phyloP scores from a whole-genome alignment of 2,888 invertebrate genomes.

The Camponotus fellah region DNA sequence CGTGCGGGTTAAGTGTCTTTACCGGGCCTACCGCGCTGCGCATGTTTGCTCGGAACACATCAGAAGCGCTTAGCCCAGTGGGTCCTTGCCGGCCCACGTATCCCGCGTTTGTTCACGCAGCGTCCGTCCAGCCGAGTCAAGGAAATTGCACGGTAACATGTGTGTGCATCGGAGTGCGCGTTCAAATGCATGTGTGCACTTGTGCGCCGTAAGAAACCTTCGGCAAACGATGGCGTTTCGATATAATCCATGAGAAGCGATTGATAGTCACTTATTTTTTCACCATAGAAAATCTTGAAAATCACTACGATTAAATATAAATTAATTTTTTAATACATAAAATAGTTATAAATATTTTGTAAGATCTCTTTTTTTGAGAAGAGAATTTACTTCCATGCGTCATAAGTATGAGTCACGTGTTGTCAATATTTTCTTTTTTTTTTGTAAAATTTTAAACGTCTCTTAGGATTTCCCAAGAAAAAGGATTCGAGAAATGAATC shows the following conservation, averaged over 20 bases:
- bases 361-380: background rate
- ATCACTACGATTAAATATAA: background rate
- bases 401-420: background rate
- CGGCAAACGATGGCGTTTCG: conserved; percentile 41
- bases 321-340: background rate
- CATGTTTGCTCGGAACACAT: conserved; percentile 78
- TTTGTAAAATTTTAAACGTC: background rate
- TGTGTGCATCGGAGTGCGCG: conserved; percentile 4
- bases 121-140: conserved; percentile 29
- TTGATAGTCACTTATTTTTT: conserved; percentile 10
- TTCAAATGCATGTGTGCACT: conserved; percentile 5
- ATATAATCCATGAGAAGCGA: conserved; percentile 38
- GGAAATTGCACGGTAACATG: conserved; percentile 44
- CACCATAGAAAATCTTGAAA: background rate
- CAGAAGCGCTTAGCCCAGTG: conserved; percentile 65
- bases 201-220: conserved; percentile 21
- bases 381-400: background rate
- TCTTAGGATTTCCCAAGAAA: background rate
- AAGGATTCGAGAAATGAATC: background rate
- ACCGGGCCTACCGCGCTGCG: conserved; percentile 64
- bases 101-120: conserved; percentile 45
- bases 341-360: background rate
- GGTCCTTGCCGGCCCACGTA: conserved; percentile 66
- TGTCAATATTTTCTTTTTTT: background rate
- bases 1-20: conserved; percentile 72